Evolutionary conservation across 2,888 invertebrate genomes (phyloP).

Genomic region (Drosophila mulleri): DNA sequence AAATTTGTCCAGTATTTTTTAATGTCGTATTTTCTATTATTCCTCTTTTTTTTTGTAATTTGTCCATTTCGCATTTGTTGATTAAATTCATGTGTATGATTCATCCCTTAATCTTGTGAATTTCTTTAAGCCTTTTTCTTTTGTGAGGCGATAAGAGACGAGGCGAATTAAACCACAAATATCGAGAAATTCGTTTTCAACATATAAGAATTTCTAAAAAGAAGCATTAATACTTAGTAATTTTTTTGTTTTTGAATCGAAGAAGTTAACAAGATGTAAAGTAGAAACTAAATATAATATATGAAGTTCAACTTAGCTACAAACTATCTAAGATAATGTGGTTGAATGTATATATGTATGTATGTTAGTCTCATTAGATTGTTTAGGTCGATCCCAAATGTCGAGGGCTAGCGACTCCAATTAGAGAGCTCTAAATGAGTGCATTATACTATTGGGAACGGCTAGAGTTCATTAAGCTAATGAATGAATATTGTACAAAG

Average conservation of each 20-base stretch:
- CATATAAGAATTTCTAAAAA: background rate
- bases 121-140: background rate
- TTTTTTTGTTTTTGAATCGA: no score
- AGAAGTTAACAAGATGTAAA: background rate
- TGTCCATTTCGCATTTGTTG: slow-evolving; percentile 8
- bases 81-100: slow-evolving; percentile 33
- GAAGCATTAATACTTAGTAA: slow-evolving; percentile 1
- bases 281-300: background rate
- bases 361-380: background rate
- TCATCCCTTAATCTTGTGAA: slow-evolving; percentile 15
- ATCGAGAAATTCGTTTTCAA: background rate
- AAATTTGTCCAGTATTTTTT: slow-evolving; percentile 1
- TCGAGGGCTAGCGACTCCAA: background rate
- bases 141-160: background rate
- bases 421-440: background rate
- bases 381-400: background rate
- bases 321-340: background rate
- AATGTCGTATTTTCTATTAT: background rate
- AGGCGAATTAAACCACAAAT: background rate
- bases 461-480: slow-evolving; percentile 46
- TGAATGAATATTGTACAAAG: slow-evolving; percentile 29
- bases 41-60: background rate
- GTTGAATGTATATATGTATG: background rate
- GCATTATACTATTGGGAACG: slow-evolving; percentile 9
- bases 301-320: background rate